phyloP scores from a whole-genome alignment of 2,113 vertebrate genomes.

The Panthera leo region DNA sequence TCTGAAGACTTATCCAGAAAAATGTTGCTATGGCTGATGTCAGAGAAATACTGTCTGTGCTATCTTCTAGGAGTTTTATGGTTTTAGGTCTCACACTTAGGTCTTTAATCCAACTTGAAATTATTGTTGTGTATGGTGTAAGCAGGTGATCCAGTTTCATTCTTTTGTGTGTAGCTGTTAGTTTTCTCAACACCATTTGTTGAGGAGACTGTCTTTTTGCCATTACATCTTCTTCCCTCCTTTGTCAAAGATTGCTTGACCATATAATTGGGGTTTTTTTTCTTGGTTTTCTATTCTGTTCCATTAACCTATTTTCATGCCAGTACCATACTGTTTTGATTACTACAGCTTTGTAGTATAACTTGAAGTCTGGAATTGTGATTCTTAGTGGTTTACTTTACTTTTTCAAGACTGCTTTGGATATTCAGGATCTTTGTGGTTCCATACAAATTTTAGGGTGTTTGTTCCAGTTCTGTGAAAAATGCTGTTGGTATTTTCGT shows the following conservation, averaged over 20 bases:
- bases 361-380: not conserved
- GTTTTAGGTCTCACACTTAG: not conserved
- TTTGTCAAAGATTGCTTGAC: not conserved
- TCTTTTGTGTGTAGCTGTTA: not conserved
- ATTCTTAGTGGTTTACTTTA: not conserved
- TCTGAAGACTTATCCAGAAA: not conserved
- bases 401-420: not conserved
- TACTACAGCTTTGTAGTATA: not conserved
- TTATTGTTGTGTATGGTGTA: not conserved
- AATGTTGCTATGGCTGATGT: not conserved
- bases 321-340: not conserved
- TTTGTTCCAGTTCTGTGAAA: no score
- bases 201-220: not conserved
- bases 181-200: not conserved
- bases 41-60: not conserved
- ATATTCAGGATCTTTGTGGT: not conserved
- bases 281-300: not conserved
- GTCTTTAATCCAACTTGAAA: not conserved
- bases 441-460: no score
- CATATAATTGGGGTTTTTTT: not conserved
- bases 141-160: not conserved
- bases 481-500: no score
- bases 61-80: not conserved
- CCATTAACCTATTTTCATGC: not conserved
- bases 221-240: not conserved